These are phyloP conservation scores for Austrofundulus limnaeus DNA, from an alignment of 2,113 vertebrate species.

Conservation along the genomic window DNA sequence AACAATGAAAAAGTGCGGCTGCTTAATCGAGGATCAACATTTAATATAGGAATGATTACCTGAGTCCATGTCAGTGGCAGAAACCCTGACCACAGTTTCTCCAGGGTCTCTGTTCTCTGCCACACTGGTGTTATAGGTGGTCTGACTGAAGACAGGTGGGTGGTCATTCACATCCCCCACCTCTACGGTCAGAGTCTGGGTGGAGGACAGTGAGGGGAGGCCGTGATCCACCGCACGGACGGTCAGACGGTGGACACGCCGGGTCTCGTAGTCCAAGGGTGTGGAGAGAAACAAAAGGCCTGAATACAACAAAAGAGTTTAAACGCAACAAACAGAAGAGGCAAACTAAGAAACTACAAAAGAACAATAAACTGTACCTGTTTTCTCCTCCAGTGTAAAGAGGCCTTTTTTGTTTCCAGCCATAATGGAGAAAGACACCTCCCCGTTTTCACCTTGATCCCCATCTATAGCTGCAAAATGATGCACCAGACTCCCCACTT, in stretches of 20 bases:
- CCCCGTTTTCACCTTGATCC: conserved; percentile 84
- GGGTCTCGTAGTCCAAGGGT: conserved; percentile 83
- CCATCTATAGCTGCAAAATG: conserved; percentile 82
- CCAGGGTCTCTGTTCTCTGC: conserved; percentile 85
- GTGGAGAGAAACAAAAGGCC: conserved; percentile 82
- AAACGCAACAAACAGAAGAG: not conserved
- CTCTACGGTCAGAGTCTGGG: conserved; percentile 83
- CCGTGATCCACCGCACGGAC: conserved; percentile 83
- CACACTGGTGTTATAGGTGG: conserved; percentile 79
- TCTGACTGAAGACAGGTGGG: conserved; percentile 78
- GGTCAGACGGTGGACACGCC: conserved; percentile 76
- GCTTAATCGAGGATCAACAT: too few relatives aligned
- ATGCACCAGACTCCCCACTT: conserved; percentile 83
- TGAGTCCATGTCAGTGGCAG: conserved; percentile 85
- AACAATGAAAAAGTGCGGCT: too few relatives aligned
- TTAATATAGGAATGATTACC: conserved; percentile 71
- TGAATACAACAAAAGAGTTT: conserved; percentile 53
- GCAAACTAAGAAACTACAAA: not conserved
- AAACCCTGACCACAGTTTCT: conserved; percentile 79
- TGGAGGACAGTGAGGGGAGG: conserved; percentile 81
- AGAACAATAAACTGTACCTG: conserved; percentile 75
- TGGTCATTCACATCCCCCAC: conserved; percentile 90
- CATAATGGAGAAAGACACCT: conserved; percentile 79
- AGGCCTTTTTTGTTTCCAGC: conserved; percentile 81
- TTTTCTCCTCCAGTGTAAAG: conserved; percentile 83